These are phyloP conservation scores for Brachypodius melanocephalos DNA, from an alignment of 2,113 vertebrate genomes.

Conservation along the genomic window DNA sequence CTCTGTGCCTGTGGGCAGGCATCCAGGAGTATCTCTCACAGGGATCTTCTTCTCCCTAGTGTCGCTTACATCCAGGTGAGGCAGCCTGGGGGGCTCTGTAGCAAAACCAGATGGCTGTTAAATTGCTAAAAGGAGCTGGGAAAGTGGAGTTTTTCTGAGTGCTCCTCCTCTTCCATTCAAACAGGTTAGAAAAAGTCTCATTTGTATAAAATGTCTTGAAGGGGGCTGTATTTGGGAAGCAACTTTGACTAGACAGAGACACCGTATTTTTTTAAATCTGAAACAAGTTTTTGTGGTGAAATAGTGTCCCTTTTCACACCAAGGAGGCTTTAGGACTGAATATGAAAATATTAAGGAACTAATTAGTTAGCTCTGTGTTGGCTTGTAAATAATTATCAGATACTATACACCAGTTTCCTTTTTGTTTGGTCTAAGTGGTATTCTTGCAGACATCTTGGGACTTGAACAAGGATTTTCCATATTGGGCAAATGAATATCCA, in stretches of 20 bases:
- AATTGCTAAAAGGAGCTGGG: not conserved
- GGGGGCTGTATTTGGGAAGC: not conserved
- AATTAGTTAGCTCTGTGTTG: not conserved
- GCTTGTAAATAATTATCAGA: not conserved
- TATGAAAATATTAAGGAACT: not conserved
- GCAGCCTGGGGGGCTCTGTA: not conserved
- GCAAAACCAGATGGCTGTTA: not conserved
- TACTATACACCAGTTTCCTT: not conserved
- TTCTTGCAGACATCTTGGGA: not conserved
- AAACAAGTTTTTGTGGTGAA: not conserved
- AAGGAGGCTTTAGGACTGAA: not conserved
- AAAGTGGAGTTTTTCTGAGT: not conserved
- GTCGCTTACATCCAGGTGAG: not conserved
- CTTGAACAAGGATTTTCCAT: not conserved
- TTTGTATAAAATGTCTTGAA: not conserved
- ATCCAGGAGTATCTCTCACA: accelerated
- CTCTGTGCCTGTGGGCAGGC: not conserved
- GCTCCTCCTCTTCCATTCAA: not conserved
- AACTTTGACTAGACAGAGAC: not conserved
- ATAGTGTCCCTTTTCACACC: not conserved
- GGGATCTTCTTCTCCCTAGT: not conserved
- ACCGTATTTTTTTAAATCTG: not conserved
- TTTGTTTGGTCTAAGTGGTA: not conserved
- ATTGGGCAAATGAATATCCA: not conserved
- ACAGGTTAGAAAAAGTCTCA: not conserved